Percentiles rank a stretch among this genome's conserved stretches.
These are phyloP conservation scores for Laodelphax striatellus DNA, from an alignment of 1,140 invertebrate genomes.

Conservation along the genomic window DNA sequence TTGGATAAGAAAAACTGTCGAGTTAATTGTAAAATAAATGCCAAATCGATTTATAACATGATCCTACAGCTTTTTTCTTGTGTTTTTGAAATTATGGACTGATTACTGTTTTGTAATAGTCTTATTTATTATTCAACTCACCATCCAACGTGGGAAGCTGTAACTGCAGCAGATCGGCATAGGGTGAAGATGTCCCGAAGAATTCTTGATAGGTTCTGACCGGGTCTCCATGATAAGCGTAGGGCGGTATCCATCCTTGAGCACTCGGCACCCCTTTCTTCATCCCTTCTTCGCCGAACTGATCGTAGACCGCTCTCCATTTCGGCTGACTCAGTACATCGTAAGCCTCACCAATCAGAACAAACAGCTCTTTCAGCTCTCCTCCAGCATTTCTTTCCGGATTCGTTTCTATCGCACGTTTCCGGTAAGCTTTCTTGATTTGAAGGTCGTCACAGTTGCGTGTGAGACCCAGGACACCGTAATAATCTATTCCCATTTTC, in stretches of 20 bases:
- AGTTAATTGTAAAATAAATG: too few species aligned
- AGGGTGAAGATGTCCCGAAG: slow-evolving; percentile 73
- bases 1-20: too few species aligned
- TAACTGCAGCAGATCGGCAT: slow-evolving; percentile 53
- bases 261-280: slow-evolving; percentile 58
- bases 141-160: too few species aligned
- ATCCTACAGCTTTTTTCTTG: too few species aligned
- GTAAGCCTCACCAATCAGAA: slow-evolving; percentile 57
- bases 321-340: slow-evolving; percentile 63
- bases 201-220: slow-evolving; percentile 61
- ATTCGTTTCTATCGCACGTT: slow-evolving; percentile 55
- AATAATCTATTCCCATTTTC: not conserved
- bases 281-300: slow-evolving; percentile 79
- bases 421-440: slow-evolving; percentile 31
- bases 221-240: slow-evolving; percentile 74
- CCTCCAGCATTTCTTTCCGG: slow-evolving; percentile 31
- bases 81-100: too few species aligned
- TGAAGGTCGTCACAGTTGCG: not conserved
- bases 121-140: too few species aligned
- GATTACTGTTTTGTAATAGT: too few species aligned
- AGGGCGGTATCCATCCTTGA: slow-evolving; percentile 54
- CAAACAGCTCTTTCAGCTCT: slow-evolving; percentile 26
- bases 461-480: not conserved
- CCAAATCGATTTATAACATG: too few species aligned
- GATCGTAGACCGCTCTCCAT: slow-evolving; percentile 69